These are phyloP conservation scores for Synergus itoensis DNA, from an alignment of 2,888 invertebrate species.

Conservation along the genomic window DNA sequence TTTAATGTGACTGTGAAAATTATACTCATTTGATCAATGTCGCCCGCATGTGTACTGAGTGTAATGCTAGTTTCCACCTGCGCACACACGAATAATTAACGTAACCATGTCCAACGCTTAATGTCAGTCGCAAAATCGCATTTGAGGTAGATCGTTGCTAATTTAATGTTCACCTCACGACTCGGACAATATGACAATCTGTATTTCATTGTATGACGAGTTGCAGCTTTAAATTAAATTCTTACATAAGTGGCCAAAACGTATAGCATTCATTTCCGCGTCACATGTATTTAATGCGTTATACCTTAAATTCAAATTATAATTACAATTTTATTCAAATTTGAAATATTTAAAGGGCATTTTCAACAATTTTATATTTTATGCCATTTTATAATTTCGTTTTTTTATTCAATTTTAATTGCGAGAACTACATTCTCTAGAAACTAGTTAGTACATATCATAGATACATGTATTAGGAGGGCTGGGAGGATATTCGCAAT, in stretches of 20 bases:
- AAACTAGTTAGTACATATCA: conserved; percentile 4
- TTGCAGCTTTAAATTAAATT: conserved; percentile 24
- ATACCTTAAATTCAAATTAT: not conserved
- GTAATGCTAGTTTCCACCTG: conserved; percentile 19
- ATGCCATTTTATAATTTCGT: not conserved
- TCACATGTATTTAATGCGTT: not conserved
- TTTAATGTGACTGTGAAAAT: not conserved
- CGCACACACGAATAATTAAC: conserved; percentile 11
- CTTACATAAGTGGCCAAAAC: not conserved
- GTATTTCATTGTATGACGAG: conserved; percentile 1
- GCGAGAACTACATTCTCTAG: not conserved
- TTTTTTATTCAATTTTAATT: not conserved
- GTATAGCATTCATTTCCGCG: not conserved
- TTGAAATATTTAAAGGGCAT: not conserved
- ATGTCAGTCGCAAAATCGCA: conserved; percentile 30
- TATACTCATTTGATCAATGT: not conserved
- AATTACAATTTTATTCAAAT: not conserved
- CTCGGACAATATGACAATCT: conserved; percentile 16
- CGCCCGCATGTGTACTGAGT: conserved; percentile 14
- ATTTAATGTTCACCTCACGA: conserved; percentile 25
- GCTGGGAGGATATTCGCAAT: conserved; percentile 6
- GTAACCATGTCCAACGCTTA: conserved; percentile 21
- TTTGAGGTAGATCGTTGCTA: conserved; percentile 35
- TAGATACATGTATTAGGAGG: not conserved
- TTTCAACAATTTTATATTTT: not conserved